Conservation (phyloP, 2,113 vertebrate species). For the Alexandromys fortis region DNA sequence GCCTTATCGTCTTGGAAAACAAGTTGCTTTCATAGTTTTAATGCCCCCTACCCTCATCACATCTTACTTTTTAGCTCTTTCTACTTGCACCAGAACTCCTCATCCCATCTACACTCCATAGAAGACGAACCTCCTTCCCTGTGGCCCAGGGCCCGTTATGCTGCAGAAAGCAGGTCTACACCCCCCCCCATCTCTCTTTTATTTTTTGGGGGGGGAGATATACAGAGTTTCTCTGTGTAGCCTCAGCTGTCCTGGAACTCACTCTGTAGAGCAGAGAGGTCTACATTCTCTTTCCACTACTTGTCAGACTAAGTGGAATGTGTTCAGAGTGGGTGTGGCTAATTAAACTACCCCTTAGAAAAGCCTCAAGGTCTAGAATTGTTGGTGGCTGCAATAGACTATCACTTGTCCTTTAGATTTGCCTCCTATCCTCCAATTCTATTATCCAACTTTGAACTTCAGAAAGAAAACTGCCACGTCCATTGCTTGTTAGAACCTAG, state of each 20-base stretch:
- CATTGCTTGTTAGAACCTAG: slow-evolving; percentile 20
- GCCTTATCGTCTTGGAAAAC: neutral
- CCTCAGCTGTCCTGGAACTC: neutral
- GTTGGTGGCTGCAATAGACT: neutral
- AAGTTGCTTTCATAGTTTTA: neutral
- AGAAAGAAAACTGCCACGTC: neutral
- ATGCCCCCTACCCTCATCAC: neutral
- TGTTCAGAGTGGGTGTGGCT: neutral
- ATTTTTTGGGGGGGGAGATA: no score
- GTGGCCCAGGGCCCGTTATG: neutral
- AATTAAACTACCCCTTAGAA: neutral
- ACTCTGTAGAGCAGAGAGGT: neutral
- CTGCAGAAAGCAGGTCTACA: neutral
- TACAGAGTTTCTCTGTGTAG: neutral
- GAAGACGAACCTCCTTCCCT: neutral
- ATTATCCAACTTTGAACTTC: slow-evolving; percentile 3
- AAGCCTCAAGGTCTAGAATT: slow-evolving; percentile 4
- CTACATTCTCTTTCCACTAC: neutral
- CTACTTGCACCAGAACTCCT: neutral
- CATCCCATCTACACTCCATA: neutral
- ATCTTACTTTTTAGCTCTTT: neutral
- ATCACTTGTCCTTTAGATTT: slow-evolving; percentile 1
- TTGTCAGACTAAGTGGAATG: neutral
- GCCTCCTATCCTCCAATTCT: slow-evolving; percentile 22
- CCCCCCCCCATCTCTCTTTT: neutral